Percentiles rank a stretch among this genome's conserved stretches.
Conservation (phyloP, 2,888 invertebrate genomes). For the Apamea epomidion region DNA sequence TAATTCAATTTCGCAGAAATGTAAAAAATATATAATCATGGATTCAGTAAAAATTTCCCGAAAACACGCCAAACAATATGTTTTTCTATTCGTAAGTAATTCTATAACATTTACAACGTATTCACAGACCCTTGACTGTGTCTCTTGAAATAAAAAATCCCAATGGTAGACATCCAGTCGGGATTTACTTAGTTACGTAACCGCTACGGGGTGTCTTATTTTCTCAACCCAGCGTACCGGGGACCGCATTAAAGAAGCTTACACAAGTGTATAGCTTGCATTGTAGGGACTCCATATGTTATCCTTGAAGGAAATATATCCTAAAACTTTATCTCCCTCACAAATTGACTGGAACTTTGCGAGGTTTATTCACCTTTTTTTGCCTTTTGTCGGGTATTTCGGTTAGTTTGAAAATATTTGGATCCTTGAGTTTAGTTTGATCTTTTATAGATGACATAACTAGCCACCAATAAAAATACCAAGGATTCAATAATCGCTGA, state of each 20-base stretch:
- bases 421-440: constrained; percentile 3
- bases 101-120: constrained; percentile 10
- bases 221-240: constrained; percentile 58
- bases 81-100: neutral
- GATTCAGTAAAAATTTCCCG: neutral
- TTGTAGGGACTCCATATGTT: constrained; percentile 57
- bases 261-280: constrained; percentile 56
- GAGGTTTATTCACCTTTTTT: constrained; percentile 34
- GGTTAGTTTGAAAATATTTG: constrained; percentile 25
- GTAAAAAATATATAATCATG: neutral
- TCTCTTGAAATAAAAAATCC: constrained; percentile 31
- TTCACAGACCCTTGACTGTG: constrained; percentile 13
- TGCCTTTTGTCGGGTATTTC: constrained; percentile 28
- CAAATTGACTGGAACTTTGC: constrained; percentile 39
- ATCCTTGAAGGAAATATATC: constrained; percentile 45
- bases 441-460: constrained; percentile 15
- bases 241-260: constrained; percentile 62
- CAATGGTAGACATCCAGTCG: constrained; percentile 36
- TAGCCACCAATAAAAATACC: neutral
- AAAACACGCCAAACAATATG: neutral
- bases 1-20: no score
- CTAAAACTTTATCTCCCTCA: constrained; percentile 52
- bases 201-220: constrained; percentile 60
- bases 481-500: neutral
- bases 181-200: constrained; percentile 60